Conservation (phyloP, 2,113 vertebrate genomes). For the Camarhynchus parvulus region DNA sequence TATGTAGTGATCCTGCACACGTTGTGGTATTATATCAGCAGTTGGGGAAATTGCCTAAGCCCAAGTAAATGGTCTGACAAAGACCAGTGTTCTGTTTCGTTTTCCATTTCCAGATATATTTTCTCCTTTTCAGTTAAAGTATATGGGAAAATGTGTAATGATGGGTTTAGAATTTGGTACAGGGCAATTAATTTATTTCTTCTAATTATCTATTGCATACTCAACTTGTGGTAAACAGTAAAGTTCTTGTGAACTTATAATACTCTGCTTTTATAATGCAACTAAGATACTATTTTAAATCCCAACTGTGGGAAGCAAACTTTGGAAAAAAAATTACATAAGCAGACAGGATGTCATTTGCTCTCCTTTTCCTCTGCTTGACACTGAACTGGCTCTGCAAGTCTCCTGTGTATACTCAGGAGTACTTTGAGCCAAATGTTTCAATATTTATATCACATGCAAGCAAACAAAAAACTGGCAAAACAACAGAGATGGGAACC, state of each 20-base stretch:
- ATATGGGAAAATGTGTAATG: neutral
- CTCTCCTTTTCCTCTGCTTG: conserved; percentile 45
- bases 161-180: neutral
- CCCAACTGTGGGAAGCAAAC: conserved; percentile 48
- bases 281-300: conserved; percentile 28
- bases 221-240: neutral
- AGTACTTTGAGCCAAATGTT: conserved; percentile 48
- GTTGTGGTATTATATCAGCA: neutral
- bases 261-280: neutral
- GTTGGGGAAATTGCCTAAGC: neutral
- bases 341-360: conserved; percentile 31
- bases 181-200: neutral
- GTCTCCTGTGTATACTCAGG: conserved; percentile 34
- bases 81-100: neutral
- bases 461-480: conserved; percentile 28
- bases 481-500: neutral
- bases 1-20: neutral
- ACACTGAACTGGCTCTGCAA: conserved; percentile 5
- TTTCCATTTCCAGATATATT: neutral
- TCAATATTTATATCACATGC: conserved; percentile 46
- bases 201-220: neutral
- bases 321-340: conserved; percentile 18
- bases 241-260: neutral
- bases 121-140: neutral
- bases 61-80: neutral